These are phyloP conservation scores for Torymus aiolomorphi DNA, from an alignment of 2,888 invertebrate genomes.

Conservation along the genomic window DNA sequence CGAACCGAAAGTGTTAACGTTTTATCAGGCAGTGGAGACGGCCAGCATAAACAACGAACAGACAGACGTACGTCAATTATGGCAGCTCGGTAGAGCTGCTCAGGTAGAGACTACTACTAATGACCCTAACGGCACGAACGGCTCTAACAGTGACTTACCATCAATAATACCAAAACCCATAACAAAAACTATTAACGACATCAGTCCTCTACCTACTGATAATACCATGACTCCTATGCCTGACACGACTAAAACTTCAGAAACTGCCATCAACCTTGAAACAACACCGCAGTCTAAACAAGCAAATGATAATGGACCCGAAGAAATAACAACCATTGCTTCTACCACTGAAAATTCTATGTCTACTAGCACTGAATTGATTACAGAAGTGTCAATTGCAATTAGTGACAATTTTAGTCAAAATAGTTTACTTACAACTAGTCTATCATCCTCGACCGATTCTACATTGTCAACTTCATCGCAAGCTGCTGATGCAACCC, in stretches of 20 bases:
- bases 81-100: constrained; percentile 68
- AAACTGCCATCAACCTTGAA: constrained; percentile 46
- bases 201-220: constrained; percentile 62
- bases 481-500: neutral
- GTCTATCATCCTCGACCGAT: constrained; percentile 20
- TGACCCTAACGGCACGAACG: constrained; percentile 67
- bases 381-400: constrained; percentile 56
- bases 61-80: constrained; percentile 62
- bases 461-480: neutral
- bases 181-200: constrained; percentile 61
- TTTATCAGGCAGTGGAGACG: constrained; percentile 72
- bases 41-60: constrained; percentile 72
- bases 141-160: constrained; percentile 74
- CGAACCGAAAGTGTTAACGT: constrained; percentile 71
- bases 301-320: neutral
- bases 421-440: constrained; percentile 37
- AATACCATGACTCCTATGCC: constrained; percentile 57
- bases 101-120: constrained; percentile 69
- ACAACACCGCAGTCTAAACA: constrained; percentile 17
- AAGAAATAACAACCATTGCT: neutral
- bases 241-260: constrained; percentile 62
- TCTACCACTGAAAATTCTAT: constrained; percentile 16
- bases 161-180: constrained; percentile 61
- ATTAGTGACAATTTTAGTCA: constrained; percentile 39
- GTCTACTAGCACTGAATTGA: constrained; percentile 54